Evolutionary conservation across 2,113 vertebrate genomes (phyloP).

Genomic region (Gambusia affinis): DNA sequence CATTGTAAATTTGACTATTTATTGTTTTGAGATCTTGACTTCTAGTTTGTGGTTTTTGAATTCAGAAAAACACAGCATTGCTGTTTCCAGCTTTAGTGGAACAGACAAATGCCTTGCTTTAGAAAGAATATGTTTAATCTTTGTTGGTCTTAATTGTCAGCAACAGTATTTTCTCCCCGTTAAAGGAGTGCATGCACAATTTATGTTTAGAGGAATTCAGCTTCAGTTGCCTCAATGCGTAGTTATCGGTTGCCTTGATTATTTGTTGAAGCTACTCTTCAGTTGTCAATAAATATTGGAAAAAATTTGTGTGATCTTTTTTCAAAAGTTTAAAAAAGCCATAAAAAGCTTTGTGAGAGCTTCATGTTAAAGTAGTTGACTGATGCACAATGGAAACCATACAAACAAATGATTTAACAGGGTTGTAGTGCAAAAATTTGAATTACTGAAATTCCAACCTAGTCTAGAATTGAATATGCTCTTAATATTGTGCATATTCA

Average conservation of each 20-base stretch:
- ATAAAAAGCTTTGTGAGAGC: background rate
- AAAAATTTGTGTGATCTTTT: conserved; percentile 34
- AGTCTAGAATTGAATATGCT: too few species aligned
- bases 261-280: conserved; percentile 66
- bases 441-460: background rate
- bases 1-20: conserved; percentile 21
- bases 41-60: conserved; percentile 49
- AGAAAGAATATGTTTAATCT: conserved; percentile 32
- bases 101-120: conserved; percentile 23
- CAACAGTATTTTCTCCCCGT: conserved; percentile 51
- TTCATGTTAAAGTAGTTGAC: background rate
- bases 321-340: background rate
- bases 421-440: background rate
- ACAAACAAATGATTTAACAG: background rate
- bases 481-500: background rate
- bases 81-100: conserved; percentile 19
- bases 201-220: conserved; percentile 30
- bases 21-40: conserved; percentile 33
- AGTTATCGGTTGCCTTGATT: conserved; percentile 61
- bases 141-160: conserved; percentile 37
- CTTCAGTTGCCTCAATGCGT: conserved; percentile 63
- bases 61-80: conserved; percentile 4
- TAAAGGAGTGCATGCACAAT: conserved; percentile 61
- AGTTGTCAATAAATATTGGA: conserved; percentile 69
- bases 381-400: background rate